Evolutionary conservation across 2,888 invertebrate species (phyloP).

Genomic region (Cinara cedri): DNA sequence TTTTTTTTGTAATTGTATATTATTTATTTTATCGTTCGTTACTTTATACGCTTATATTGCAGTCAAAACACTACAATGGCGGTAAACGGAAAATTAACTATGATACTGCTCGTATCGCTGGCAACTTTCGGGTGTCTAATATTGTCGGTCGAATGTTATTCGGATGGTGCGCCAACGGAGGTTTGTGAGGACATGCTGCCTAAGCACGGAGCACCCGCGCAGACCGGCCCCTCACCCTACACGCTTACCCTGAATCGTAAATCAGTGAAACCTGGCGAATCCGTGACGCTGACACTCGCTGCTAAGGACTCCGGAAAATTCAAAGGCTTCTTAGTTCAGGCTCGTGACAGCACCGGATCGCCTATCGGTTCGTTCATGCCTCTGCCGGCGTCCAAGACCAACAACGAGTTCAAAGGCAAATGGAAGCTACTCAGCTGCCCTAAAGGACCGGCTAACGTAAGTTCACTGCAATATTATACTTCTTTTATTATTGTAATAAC

Average conservation of each 20-base stretch:
- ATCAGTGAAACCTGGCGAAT: conserved; percentile 34
- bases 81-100: conserved; percentile 15
- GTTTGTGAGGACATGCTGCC: conserved; percentile 74
- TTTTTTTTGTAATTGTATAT: not conserved
- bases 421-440: conserved; percentile 65
- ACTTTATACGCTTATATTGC: too few relatives aligned
- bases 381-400: conserved; percentile 65
- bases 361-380: conserved; percentile 72
- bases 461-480: too few relatives aligned
- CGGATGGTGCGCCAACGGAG: conserved; percentile 70
- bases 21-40: too few relatives aligned
- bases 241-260: conserved; percentile 45
- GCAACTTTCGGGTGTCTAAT: conserved; percentile 13
- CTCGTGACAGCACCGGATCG: conserved; percentile 66
- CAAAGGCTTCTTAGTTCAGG: conserved; percentile 73
- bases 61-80: conserved; percentile 8
- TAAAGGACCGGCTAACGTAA: conserved; percentile 21
- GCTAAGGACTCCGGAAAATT: conserved; percentile 63
- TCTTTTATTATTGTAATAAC: too few relatives aligned
- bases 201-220: conserved; percentile 67
- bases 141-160: not conserved
- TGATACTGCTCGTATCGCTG: conserved; percentile 23
- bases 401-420: conserved; percentile 66
- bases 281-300: conserved; percentile 31
- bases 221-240: conserved; percentile 43